Evolutionary conservation across 2,888 invertebrate species (phyloP).

Genomic region (Loripinus fragilis): DNA sequence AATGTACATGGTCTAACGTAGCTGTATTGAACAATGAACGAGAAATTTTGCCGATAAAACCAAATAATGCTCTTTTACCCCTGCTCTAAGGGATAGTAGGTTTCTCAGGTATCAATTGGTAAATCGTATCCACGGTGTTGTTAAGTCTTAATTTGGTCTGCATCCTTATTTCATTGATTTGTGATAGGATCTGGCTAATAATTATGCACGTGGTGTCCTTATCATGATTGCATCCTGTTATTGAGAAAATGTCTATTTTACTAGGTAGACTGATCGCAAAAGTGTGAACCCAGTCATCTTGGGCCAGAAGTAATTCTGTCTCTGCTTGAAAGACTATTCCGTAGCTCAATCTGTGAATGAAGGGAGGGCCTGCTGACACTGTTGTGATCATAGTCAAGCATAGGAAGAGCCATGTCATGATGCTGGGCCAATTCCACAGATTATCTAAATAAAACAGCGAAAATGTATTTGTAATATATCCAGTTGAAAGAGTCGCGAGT

Average conservation of each 20-base stretch:
- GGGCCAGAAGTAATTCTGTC: background rate
- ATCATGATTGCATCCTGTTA: conserved; percentile 2
- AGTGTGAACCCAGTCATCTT: background rate
- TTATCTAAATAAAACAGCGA: background rate
- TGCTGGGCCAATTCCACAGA: background rate
- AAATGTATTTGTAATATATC: background rate
- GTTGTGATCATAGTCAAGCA: background rate
- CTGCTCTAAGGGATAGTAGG: background rate
- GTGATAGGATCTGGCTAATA: background rate
- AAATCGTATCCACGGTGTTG: background rate
- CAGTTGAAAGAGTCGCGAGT: background rate
- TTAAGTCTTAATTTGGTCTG: background rate
- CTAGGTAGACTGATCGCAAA: background rate
- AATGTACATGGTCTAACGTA: background rate
- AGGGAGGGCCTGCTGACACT: background rate
- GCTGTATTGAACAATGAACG: background rate
- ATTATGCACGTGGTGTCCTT: background rate
- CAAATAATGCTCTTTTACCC: background rate
- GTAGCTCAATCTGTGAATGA: background rate
- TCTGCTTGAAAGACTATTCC: background rate
- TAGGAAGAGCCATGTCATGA: background rate
- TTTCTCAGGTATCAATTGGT: background rate
- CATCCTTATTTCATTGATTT: conserved; percentile 6
- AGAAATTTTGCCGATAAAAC: background rate
- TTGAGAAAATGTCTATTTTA: background rate